These are phyloP conservation scores for Loxodonta africana DNA, from an alignment of 2,113 vertebrate genomes.

Conservation along the genomic window DNA sequence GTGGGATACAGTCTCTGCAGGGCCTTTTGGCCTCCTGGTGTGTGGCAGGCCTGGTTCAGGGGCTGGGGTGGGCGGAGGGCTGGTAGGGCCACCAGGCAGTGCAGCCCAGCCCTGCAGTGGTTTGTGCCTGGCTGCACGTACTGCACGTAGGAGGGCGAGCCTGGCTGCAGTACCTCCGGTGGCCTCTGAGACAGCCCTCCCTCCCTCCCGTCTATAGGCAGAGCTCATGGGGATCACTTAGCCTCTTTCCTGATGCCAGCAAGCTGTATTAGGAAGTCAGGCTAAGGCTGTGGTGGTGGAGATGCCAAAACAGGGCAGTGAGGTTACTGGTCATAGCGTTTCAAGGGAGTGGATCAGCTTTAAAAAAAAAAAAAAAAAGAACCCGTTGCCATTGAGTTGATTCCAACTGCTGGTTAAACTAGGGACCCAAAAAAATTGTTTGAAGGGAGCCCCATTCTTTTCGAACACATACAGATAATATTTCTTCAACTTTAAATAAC, in stretches of 20 bases:
- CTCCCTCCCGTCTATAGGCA: background rate
- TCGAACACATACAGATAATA: background rate
- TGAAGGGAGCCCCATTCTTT: background rate
- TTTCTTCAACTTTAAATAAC: slow-evolving; percentile 12
- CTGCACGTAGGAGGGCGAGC: slow-evolving; percentile 84
- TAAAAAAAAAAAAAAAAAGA: no score
- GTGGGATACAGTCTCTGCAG: background rate
- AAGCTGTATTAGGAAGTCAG: background rate
- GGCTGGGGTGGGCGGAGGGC: background rate
- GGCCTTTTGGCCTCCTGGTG: background rate
- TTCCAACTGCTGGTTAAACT: background rate
- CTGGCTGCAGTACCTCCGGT: slow-evolving; percentile 77
- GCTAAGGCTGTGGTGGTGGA: background rate
- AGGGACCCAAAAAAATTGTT: background rate
- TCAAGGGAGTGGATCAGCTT: background rate
- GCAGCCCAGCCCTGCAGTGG: slow-evolving; percentile 8
- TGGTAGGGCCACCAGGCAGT: background rate
- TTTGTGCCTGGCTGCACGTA: slow-evolving; percentile 85
- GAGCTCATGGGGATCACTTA: background rate
- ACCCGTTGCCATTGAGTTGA: no score
- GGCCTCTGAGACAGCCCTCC: slow-evolving; percentile 30
- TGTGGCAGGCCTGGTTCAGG: background rate
- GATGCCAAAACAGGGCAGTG: background rate
- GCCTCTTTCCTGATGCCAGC: background rate
- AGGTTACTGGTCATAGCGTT: background rate